Evolutionary conservation across 2,888 invertebrate genomes (phyloP).

Genomic region (Chironomus tentans): DNA sequence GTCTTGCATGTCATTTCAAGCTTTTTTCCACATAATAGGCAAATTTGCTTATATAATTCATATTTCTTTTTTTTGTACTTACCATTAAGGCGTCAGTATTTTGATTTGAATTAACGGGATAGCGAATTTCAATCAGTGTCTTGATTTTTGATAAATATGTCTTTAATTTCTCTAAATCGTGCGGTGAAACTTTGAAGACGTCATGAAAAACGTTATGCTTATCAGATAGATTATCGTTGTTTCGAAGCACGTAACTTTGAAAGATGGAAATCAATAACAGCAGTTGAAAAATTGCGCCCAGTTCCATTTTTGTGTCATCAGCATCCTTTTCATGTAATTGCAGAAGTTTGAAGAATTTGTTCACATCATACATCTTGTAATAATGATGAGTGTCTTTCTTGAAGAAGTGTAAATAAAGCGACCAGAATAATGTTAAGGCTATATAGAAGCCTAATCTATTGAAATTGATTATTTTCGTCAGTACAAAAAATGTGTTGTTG

Average conservation of each 20-base stretch:
- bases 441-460: slow-evolving; percentile 17
- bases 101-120: slow-evolving; percentile 5
- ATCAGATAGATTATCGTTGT: background rate
- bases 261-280: slow-evolving; percentile 11
- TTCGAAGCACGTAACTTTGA: slow-evolving; percentile 13
- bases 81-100: slow-evolving; percentile 21
- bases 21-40: background rate
- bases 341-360: slow-evolving; percentile 16
- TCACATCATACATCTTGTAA: slow-evolving; percentile 13
- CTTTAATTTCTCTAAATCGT: slow-evolving; percentile 16
- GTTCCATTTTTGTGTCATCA: background rate
- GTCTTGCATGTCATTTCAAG: background rate
- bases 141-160: slow-evolving; percentile 7
- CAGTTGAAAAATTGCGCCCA: background rate
- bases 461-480: background rate
- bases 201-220: slow-evolving; percentile 17
- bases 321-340: background rate
- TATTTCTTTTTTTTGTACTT: background rate
- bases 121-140: background rate
- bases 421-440: slow-evolving; percentile 14
- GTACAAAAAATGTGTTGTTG: slow-evolving; percentile 12
- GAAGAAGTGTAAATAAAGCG: background rate
- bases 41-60: background rate
- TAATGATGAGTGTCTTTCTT: slow-evolving; percentile 18
- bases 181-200: background rate